phyloP scores from a whole-genome alignment of 2,113 vertebrate genomes.

The Theristicus caerulescens region DNA sequence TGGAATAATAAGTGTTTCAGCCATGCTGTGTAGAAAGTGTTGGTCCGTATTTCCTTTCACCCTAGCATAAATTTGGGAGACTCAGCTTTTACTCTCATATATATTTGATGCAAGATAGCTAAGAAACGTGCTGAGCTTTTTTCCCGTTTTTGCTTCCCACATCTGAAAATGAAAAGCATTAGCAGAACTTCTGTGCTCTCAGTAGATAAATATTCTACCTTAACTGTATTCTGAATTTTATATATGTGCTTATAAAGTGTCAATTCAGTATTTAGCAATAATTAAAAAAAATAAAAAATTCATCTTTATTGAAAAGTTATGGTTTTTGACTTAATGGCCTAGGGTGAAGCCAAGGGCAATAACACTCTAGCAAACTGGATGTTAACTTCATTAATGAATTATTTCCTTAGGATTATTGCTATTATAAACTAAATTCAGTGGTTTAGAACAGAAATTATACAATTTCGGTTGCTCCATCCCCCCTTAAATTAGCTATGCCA shows the following conservation, averaged over 20 bases:
- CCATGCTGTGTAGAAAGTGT: neutral
- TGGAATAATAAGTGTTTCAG: neutral
- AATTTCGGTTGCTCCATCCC: neutral
- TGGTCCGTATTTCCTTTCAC: neutral
- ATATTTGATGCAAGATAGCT: neutral
- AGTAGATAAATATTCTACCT: neutral
- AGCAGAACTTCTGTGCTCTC: neutral
- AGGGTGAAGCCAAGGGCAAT: constrained; percentile 13
- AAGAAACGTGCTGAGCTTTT: neutral
- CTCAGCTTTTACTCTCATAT: neutral
- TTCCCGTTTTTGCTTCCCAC: neutral
- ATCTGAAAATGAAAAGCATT: neutral
- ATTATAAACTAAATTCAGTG: constrained; percentile 10
- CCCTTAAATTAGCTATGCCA: neutral
- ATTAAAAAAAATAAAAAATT: neutral
- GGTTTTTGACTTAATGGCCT: constrained; percentile 17
- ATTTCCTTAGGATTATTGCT: constrained; percentile 17
- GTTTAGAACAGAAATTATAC: neutral
- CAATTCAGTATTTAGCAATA: constrained; percentile 28
- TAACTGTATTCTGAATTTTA: constrained; percentile 19
- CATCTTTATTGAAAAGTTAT: constrained; percentile 21
- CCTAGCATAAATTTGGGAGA: neutral
- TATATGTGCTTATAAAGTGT: constrained; percentile 13
- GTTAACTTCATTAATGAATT: constrained; percentile 35
- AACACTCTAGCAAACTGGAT: constrained; percentile 23